Base-by-base conservation (phyloP, 2,888 invertebrate species). In the Tholera decimalis region DNA sequence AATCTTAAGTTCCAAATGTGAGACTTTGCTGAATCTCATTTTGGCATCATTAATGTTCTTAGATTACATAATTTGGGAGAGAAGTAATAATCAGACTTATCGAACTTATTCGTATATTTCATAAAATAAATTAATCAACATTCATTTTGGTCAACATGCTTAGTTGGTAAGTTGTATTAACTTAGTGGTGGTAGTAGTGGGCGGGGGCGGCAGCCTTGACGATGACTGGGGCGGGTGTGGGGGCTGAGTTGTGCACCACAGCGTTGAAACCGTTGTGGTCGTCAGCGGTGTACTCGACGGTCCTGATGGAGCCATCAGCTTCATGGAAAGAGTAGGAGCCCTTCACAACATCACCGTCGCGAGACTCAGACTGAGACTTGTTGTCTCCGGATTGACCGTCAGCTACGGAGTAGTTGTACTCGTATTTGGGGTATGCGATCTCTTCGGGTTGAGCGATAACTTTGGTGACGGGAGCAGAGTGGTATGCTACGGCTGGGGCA, bases 331-430 rank as follows among this genome's bases (percentile, higher is more conserved):
- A 92, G 89, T 96, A 95, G 9, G 92, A 91, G 73, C 95, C 96
- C 84, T 95, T 93, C 53, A 96, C 95, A 3, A 90, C 91, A 81
- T 96, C 96, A 56, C 96, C 96, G 65, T 96, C 95, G 66, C 93
- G 91, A 73, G 84, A 77, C 80, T 96, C 96, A 74, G 94, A 93
- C 85, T 94, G 95, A 73, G 91, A 89, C 88, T 96, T 95, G 86
- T 92, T 90, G 90, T 96, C 96, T 50, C 96, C 96, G 82, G 95
- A 93, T 88, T 95, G 93, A 35, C 91, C 91, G 83, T 96, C 96
- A 78, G 93, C 90, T 6, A 96, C 95, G 49, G 95, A 93, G 88
- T 96, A 96, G 66, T 88, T 91, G 90, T 91, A 96, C 80, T 93
- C 91, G 85, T 92, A 92, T 80, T 91, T 88, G 61, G 92, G 92